Conservation (phyloP, 2,113 vertebrate genomes). For the Neolamprologus brichardi region DNA sequence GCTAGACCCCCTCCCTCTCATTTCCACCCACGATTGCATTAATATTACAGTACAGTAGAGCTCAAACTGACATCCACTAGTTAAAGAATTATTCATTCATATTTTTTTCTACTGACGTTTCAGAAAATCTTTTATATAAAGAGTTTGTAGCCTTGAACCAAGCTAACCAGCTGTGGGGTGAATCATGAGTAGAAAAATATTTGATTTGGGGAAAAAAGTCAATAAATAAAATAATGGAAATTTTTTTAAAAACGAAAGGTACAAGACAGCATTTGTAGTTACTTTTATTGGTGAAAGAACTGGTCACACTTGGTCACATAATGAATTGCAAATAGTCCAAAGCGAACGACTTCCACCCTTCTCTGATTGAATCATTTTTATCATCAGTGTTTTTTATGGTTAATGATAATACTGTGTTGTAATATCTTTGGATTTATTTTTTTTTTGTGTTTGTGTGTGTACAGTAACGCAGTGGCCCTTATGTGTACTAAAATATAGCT, state of each 20-base stretch:
- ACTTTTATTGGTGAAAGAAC: not conserved
- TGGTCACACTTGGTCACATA: not conserved
- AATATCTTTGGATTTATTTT: not conserved
- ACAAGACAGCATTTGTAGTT: not conserved
- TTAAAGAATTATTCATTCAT: not conserved
- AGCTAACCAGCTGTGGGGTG: not conserved
- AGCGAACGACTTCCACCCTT: not conserved
- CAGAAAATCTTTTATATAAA: not conserved
- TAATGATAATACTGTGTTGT: not conserved
- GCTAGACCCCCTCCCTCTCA: not conserved
- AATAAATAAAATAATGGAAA: not conserved
- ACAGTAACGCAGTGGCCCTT: rapidly evolving
- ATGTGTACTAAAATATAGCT: not conserved
- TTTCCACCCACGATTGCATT: not conserved
- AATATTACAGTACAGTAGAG: not conserved
- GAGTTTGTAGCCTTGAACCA: not conserved
- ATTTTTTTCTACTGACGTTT: not conserved
- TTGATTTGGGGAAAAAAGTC: rapidly evolving
- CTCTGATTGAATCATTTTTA: not conserved
- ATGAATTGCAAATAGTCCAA: not conserved
- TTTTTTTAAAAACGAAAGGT: rapidly evolving
- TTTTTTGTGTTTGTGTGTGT: not conserved
- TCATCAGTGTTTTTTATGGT: not conserved
- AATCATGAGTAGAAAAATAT: not conserved
- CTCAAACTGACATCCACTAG: not conserved